phyloP scores from a whole-genome alignment of 2,797 vertebrate genomes.

The Loris lydekkerianus region DNA sequence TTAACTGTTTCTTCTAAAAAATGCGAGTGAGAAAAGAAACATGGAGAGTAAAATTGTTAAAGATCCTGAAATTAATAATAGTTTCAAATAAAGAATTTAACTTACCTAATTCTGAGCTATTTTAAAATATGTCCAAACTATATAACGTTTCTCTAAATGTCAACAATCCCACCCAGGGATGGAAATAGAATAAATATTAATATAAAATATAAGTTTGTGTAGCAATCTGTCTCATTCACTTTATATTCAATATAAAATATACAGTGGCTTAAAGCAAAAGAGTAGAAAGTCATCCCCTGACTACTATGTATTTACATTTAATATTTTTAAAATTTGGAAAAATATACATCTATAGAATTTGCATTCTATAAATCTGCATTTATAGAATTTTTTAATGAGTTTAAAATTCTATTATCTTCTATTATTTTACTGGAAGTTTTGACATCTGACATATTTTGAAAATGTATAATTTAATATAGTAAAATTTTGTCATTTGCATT shows the following conservation, averaged over 20 bases:
- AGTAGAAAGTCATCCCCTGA: background rate
- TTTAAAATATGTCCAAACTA: background rate
- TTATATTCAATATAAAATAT: background rate
- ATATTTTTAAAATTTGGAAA: background rate
- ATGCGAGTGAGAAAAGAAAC: background rate
- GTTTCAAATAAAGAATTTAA: constrained; percentile 6
- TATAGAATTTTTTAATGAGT: background rate
- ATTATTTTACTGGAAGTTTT: background rate
- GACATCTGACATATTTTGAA: background rate
- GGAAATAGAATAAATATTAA: background rate
- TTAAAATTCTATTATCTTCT: background rate
- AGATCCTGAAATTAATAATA: background rate
- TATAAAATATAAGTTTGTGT: background rate
- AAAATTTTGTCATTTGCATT: background rate
- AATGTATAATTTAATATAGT: background rate
- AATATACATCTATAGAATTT: background rate
- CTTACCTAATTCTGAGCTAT: background rate
- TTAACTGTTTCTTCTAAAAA: constrained; percentile 7
- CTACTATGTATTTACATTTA: background rate
- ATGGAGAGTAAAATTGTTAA: background rate
- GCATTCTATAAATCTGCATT: background rate
- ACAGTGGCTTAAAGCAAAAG: background rate
- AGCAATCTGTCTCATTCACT: background rate
- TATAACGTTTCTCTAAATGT: background rate
- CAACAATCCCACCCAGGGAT: background rate